Evolutionary conservation across 2,797 vertebrate species (phyloP).

Genomic region (Helostoma temminkii): DNA sequence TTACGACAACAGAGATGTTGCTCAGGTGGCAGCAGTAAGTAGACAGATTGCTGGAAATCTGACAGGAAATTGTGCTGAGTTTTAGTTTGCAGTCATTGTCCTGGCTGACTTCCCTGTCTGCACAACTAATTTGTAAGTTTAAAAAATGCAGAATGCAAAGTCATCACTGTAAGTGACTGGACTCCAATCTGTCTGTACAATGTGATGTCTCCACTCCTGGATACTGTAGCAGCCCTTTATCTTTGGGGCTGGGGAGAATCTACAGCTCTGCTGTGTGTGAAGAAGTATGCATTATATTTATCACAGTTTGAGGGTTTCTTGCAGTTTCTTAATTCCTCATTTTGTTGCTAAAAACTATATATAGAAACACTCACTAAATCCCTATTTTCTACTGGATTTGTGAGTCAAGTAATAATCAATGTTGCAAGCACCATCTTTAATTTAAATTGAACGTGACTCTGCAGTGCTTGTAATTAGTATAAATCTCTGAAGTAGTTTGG

Average conservation of each 20-base stretch:
- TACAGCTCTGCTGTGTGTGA: too few species aligned
- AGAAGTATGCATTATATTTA: background rate
- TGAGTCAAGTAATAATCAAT: conserved; percentile 7
- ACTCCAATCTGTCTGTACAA: conserved; percentile 30
- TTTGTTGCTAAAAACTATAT: too few species aligned
- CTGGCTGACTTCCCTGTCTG: conserved; percentile 10
- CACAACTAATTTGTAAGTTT: conserved; percentile 36
- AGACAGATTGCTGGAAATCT: conserved; percentile 26
- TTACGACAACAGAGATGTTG: conserved; percentile 20
- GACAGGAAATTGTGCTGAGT: conserved; percentile 41
- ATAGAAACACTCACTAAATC: conserved; percentile 27
- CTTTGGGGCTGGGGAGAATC: background rate
- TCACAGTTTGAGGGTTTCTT: conserved; percentile 14
- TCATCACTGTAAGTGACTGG: conserved; percentile 38
- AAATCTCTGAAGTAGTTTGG: too few species aligned
- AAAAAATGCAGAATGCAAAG: conserved; percentile 36
- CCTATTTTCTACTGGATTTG: conserved; percentile 43
- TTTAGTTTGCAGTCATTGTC: conserved; percentile 8
- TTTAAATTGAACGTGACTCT: conserved; percentile 34
- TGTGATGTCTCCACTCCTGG: conserved; percentile 13
- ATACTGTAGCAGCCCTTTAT: background rate
- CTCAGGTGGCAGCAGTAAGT: conserved; percentile 32
- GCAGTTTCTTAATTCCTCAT: conserved; percentile 33
- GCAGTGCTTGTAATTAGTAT: too few species aligned
- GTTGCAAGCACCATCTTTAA: conserved; percentile 25